Evolutionary conservation across 2,888 invertebrate genomes (phyloP), one percentile per base, ranked within the genome.

Genomic region (Athrips mouffetella): DNA sequence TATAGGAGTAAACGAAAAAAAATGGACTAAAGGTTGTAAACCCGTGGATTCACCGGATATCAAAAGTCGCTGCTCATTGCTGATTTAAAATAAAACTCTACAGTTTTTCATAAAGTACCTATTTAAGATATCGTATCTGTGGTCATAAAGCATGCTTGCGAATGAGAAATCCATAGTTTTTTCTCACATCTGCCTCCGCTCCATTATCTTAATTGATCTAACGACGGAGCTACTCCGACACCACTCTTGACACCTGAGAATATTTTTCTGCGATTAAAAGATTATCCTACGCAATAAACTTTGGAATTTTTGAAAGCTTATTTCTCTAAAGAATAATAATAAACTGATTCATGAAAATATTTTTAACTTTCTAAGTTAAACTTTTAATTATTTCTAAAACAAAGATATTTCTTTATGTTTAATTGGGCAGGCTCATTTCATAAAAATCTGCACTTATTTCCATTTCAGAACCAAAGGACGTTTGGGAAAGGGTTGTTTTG

Each of bases 181-280:
- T 42, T 41, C 16, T 41, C 44, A 31, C 44, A 44, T 7, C 31
- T 44, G 29, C 42, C 42, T 37, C 41, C 41, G 30, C 16, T 23
- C 11, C 8, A 31, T 31, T 11, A 44, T 44, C 44, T 44, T 31
- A 44, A 44, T 44, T 44, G 44, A 44, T 44, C 44, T 44, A 21
- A 44, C 31, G 44, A 21, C 31, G 18, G 21, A 31, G 30, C 13
- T 31, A 29, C 20, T 31, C 31, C 20, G 31, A 31, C 30, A 37
- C 11, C 13, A 7, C 20, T 21, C 37, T 21, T 37, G 37, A 37
- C 20, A 35, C 35, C 35, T 18, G 4, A 15, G 29, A 18, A 11
- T 30, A n/a, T 44, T 18, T 18, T 30, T 21, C 8, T 37, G n/a
- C 3, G 7, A 21, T 21, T 6, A n/a, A 10, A 11, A 37, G 21